Evolutionary conservation across 2,113 vertebrate genomes (phyloP).

Genomic region (Lycaon pictus): DNA sequence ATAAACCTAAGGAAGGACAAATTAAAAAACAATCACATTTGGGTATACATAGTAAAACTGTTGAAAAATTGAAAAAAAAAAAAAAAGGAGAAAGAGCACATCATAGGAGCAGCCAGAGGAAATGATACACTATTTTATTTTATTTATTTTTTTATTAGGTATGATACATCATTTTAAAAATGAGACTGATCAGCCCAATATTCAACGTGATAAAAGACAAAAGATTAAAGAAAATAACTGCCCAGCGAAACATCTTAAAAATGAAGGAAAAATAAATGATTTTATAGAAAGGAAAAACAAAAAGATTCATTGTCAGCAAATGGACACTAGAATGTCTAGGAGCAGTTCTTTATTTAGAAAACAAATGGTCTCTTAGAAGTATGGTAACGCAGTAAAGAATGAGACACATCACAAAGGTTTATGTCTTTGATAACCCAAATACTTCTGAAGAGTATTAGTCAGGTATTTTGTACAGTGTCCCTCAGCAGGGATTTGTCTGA

Average conservation of each 20-base stretch:
- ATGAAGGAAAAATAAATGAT: not conserved
- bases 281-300: not conserved
- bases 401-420: not conserved
- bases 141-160: no score
- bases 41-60: not conserved
- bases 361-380: not conserved
- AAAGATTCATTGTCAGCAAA: not conserved
- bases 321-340: not conserved
- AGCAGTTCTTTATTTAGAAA: not conserved
- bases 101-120: not conserved
- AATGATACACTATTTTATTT: not conserved
- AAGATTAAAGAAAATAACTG: not conserved
- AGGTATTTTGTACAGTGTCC: not conserved
- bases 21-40: not conserved
- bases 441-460: not conserved
- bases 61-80: not conserved
- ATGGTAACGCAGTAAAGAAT: not conserved
- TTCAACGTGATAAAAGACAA: not conserved
- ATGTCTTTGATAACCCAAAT: not conserved
- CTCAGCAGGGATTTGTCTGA: not conserved
- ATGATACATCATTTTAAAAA: not conserved
- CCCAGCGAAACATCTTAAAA: not conserved
- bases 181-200: not conserved
- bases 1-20: conserved; percentile 4
- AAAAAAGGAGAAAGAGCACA: not conserved